phyloP scores from a whole-genome alignment of 2,113 vertebrate species.

The Seriola aureovittata region DNA sequence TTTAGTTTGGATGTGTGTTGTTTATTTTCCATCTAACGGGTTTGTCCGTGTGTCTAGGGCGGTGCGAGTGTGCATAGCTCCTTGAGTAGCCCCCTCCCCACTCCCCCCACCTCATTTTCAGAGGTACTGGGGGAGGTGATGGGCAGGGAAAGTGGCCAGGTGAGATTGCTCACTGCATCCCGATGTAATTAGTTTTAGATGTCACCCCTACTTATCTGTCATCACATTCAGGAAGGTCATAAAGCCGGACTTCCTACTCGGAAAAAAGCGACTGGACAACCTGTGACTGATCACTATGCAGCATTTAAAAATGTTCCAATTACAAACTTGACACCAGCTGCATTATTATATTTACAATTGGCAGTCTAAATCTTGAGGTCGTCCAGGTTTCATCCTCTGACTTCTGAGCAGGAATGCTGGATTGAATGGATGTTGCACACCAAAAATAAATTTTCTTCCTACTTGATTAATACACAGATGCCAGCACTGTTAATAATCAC shows the following conservation, averaged over 20 bases:
- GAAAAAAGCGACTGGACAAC: background rate
- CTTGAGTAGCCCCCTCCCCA: slow-evolving; percentile 54
- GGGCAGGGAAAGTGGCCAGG: slow-evolving; percentile 53
- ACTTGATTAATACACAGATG: slow-evolving; percentile 7
- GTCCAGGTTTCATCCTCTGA: background rate
- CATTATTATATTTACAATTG: background rate
- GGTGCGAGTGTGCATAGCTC: slow-evolving; percentile 64
- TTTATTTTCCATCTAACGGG: slow-evolving; percentile 35
- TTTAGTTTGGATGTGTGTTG: background rate
- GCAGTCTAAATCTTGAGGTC: background rate
- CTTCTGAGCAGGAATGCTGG: slow-evolving; percentile 20
- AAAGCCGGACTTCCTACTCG: slow-evolving; percentile 18
- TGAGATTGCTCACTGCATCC: slow-evolving; percentile 56
- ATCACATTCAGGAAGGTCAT: background rate
- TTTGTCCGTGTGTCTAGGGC: slow-evolving; percentile 70
- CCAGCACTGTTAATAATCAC: background rate
- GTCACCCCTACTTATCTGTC: background rate
- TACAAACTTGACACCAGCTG: background rate
- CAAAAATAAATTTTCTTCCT: background rate
- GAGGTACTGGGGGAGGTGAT: slow-evolving; percentile 48
- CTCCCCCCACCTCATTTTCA: slow-evolving; percentile 59
- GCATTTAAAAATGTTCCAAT: background rate
- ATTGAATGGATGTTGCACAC: background rate
- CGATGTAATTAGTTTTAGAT: background rate
- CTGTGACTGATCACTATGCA: background rate